phyloP scores from a whole-genome alignment of 1,140 invertebrate species.

The Globodera rostochiensis region DNA sequence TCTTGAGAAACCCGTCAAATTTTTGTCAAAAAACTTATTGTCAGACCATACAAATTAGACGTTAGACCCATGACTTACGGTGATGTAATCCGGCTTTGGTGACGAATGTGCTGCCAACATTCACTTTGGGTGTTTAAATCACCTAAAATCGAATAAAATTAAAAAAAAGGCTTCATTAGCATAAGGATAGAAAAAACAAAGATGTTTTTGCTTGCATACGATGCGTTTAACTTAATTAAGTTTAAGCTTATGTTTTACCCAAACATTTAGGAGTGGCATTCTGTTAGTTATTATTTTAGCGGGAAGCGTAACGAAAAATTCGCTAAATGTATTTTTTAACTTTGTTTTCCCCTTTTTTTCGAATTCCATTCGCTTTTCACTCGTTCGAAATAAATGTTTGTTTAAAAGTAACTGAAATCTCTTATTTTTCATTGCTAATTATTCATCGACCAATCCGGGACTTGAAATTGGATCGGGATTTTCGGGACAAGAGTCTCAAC shows the following conservation, averaged over 20 bases:
- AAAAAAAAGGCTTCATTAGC: background rate
- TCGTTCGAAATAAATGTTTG: too few relatives aligned
- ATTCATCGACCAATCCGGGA: too few relatives aligned
- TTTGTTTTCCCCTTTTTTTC: too few relatives aligned
- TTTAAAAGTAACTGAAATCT: too few relatives aligned
- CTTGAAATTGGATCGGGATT: background rate
- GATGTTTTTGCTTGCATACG: too few relatives aligned
- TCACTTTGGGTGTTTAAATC: background rate
- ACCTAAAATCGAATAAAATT: background rate
- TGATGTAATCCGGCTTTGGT: slow-evolving; percentile 27
- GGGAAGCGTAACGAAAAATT: too few relatives aligned
- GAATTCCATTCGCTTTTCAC: too few relatives aligned
- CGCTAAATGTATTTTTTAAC: too few relatives aligned
- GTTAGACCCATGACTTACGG: slow-evolving; percentile 2
- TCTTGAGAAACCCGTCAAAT: background rate
- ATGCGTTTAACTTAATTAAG: background rate
- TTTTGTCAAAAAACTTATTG: background rate
- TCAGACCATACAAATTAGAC: too few relatives aligned
- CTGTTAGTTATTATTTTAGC: background rate
- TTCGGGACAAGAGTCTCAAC: background rate
- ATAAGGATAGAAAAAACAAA: too few relatives aligned
- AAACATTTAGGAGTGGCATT: background rate
- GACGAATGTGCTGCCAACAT: slow-evolving; percentile 22
- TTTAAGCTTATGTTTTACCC: background rate
- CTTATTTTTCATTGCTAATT: too few relatives aligned